Evolutionary conservation across 2,113 vertebrate species (phyloP).

Genomic region (Laticauda laticaudata): DNA sequence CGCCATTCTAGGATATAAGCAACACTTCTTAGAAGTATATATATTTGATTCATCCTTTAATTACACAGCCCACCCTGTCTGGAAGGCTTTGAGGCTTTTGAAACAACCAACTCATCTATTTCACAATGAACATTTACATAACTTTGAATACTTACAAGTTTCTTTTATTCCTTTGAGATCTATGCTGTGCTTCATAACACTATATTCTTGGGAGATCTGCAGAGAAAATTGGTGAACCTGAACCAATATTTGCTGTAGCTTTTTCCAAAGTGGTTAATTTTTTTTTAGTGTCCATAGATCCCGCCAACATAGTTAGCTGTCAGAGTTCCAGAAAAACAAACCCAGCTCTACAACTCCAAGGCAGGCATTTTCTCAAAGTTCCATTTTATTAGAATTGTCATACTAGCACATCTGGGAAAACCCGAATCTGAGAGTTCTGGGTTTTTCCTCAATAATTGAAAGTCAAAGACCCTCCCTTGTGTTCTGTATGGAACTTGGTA

Average conservation of each 20-base stretch:
- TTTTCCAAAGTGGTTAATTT: background rate
- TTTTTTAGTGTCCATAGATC: background rate
- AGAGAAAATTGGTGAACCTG: background rate
- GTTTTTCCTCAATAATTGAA: too few species aligned
- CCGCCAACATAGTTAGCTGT: rapidly evolving
- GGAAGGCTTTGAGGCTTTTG: background rate
- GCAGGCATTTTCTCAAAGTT: too few species aligned
- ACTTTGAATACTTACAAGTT: background rate
- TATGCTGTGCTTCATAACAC: background rate
- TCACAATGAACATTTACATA: background rate
- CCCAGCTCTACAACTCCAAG: too few species aligned
- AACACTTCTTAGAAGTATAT: background rate
- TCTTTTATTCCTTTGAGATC: background rate
- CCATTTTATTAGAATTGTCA: too few species aligned
- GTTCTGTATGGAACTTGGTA: too few species aligned
- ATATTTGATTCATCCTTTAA: conserved; percentile 12
- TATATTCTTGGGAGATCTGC: background rate
- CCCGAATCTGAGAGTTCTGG: too few species aligned
- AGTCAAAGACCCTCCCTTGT: too few species aligned
- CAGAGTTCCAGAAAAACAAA: too few species aligned
- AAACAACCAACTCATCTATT: background rate
- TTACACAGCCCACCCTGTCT: background rate
- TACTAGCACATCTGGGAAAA: too few species aligned
- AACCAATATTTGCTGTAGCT: background rate
- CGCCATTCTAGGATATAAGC: conserved; percentile 1